Percentiles rank a stretch among this genome's conserved stretches.
Evolutionary conservation across 1,140 invertebrate genomes (phyloP).

Genomic region (Dryas iulia): DNA sequence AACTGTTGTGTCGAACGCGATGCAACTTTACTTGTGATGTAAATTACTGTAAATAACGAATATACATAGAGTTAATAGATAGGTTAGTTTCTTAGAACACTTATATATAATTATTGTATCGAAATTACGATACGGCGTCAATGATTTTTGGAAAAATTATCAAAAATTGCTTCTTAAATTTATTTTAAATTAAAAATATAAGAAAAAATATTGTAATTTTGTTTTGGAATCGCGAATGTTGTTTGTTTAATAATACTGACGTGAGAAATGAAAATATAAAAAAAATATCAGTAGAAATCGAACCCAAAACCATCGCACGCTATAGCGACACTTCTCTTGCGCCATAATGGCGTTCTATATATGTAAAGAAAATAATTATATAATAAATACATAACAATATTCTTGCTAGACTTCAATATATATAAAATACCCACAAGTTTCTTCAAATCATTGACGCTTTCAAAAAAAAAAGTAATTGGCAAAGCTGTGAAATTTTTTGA

Average conservation of each 20-base stretch:
- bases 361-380: too few relatives aligned
- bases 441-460: neutral
- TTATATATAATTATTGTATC: neutral
- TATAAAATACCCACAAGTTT: too few relatives aligned
- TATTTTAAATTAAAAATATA: neutral
- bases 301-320: too few relatives aligned
- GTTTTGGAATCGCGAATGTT: too few relatives aligned
- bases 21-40: conserved; percentile 63
- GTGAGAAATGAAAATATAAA: too few relatives aligned
- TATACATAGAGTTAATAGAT: neutral
- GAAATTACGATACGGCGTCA: conserved; percentile 1
- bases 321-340: too few relatives aligned
- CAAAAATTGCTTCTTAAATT: neutral
- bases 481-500: conserved; percentile 41
- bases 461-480: conserved; percentile 35
- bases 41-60: conserved; percentile 74
- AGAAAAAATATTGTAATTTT: neutral
- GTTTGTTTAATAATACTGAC: too few relatives aligned
- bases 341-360: too few relatives aligned
- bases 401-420: too few relatives aligned
- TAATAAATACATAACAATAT: too few relatives aligned
- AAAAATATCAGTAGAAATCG: too few relatives aligned
- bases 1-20: conserved; percentile 42
- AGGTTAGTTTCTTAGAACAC: neutral
- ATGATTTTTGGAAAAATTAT: neutral